phyloP scores from a whole-genome alignment of 2,888 invertebrate genomes.

The Diplolepis rosae region DNA sequence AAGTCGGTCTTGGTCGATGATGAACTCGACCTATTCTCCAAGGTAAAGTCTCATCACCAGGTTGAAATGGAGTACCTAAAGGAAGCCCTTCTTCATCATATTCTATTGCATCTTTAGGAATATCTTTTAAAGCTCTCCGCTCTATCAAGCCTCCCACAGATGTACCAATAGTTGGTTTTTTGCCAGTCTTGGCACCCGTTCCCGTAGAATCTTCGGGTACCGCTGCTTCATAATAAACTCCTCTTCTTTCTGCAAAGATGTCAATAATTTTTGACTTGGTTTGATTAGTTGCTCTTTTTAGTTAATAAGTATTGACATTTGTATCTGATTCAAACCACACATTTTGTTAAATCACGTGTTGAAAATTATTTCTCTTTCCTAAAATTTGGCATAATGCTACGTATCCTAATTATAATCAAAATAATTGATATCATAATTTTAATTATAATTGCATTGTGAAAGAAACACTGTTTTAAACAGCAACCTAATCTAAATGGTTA shows the following conservation, averaged over 20 bases:
- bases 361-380: background rate
- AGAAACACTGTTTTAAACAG: too few relatives aligned
- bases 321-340: background rate
- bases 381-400: background rate
- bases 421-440: too few relatives aligned
- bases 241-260: constrained; percentile 75
- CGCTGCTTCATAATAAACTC: constrained; percentile 73
- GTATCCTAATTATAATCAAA: background rate
- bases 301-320: background rate
- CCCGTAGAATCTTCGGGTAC: constrained; percentile 70
- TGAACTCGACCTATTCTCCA: constrained; percentile 73
- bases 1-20: constrained; percentile 55
- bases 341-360: background rate
- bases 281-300: background rate
- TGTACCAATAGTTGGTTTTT: constrained; percentile 55
- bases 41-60: constrained; percentile 76
- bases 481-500: too few relatives aligned
- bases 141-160: constrained; percentile 54
- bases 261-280: background rate
- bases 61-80: constrained; percentile 67
- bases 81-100: constrained; percentile 74
- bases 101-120: constrained; percentile 53
- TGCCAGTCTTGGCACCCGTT: constrained; percentile 63
- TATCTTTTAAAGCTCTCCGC: constrained; percentile 46
- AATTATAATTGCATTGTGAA: too few relatives aligned